A percentile compares a stretch with the other conserved stretches of the same genome.
These are phyloP conservation scores for Colaptes auratus DNA, from an alignment of 2,113 vertebrate species.

Conservation along the genomic window DNA sequence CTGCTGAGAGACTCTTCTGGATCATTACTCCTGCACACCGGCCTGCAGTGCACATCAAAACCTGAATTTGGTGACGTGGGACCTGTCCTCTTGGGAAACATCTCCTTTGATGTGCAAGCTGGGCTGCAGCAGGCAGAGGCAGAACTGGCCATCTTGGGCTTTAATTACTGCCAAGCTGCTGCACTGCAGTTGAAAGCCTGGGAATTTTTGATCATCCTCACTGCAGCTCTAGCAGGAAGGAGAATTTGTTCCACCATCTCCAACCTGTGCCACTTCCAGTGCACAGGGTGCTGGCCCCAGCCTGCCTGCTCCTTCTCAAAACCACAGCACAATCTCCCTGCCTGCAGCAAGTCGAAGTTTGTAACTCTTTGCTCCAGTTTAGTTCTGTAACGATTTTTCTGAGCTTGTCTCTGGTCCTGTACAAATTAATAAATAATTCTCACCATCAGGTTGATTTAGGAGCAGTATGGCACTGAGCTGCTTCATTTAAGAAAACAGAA, in stretches of 20 bases:
- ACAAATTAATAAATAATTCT: not conserved
- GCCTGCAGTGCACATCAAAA: not conserved
- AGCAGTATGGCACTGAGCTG: not conserved
- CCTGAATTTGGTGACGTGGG: not conserved
- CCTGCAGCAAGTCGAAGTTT: not conserved
- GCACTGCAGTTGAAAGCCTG: slow-evolving; percentile 1
- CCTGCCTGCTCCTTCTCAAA: not conserved
- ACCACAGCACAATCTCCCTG: not conserved
- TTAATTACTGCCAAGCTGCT: not conserved
- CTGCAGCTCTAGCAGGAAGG: not conserved
- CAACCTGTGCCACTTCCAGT: accelerated
- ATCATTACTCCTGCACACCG: accelerated
- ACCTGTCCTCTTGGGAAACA: not conserved
- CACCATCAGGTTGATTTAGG: not conserved
- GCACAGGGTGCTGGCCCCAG: not conserved
- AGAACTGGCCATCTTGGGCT: not conserved
- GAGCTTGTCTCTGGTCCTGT: not conserved
- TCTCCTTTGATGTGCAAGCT: not conserved
- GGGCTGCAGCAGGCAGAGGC: not conserved
- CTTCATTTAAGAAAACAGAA: slow-evolving; percentile 49
- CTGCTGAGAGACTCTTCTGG: not conserved
- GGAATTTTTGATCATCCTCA: not conserved
- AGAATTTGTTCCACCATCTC: not conserved
- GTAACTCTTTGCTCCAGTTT: not conserved
- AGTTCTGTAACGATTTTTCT: not conserved